phyloP scores from a whole-genome alignment of 2,888 invertebrate genomes.

The Ditylenchus weischeri region DNA sequence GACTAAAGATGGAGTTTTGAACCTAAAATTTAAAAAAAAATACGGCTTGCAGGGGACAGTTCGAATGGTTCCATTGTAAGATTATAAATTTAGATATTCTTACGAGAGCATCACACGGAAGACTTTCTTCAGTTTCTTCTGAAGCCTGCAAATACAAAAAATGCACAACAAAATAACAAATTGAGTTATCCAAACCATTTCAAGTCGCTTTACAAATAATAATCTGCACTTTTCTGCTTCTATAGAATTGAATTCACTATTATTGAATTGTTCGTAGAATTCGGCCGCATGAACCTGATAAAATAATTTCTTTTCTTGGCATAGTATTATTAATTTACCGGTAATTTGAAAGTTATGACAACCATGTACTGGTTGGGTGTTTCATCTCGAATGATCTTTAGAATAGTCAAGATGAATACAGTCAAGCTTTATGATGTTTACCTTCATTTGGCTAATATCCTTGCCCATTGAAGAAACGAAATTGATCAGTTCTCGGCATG shows the following conservation, averaged over 20 bases:
- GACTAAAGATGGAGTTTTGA: no score
- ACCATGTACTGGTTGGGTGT: slow-evolving; percentile 95
- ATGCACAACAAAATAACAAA: not conserved
- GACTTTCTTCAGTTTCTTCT: slow-evolving; percentile 58
- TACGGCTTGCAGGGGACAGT: no score
- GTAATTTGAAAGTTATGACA: slow-evolving; percentile 74
- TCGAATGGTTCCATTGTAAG: no score
- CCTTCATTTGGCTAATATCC: slow-evolving; percentile 33
- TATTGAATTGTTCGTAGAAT: slow-evolving; percentile 89
- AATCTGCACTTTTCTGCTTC: slow-evolving; percentile 89
- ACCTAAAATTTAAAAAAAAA: no score
- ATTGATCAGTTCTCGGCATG: slow-evolving; percentile 85
- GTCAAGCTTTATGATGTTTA: not conserved
- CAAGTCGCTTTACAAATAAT: slow-evolving; percentile 89
- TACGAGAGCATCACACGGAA: slow-evolving; percentile 67
- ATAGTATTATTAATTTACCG: slow-evolving; percentile 58
- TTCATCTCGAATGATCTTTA: slow-evolving; percentile 75
- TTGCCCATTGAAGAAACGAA: slow-evolving; percentile 64
- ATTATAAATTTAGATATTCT: not conserved
- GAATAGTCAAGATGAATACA: no score
- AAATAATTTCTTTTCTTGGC: slow-evolving; percentile 11
- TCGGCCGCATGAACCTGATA: slow-evolving; percentile 76
- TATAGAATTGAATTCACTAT: slow-evolving; percentile 83
- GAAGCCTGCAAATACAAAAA: slow-evolving; percentile 15
- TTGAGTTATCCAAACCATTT: slow-evolving; percentile 67